Evolutionary conservation across 2,113 vertebrate species (phyloP).

Genomic region (Salvelinus namaycush): DNA sequence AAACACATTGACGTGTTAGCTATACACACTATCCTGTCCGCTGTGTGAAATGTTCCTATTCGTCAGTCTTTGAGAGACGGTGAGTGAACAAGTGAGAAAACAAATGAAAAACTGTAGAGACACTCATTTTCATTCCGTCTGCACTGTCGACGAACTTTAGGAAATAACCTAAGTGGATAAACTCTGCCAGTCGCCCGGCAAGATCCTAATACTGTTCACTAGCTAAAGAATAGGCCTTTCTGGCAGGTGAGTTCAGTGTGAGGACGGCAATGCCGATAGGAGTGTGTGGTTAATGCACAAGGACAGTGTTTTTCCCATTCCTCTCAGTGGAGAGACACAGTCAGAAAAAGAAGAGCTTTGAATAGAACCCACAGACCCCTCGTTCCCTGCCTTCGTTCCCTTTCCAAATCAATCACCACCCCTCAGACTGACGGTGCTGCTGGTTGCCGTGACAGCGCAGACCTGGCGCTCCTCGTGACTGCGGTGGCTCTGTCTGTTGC

Average conservation of each 20-base stretch:
- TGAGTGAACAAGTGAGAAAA: background rate
- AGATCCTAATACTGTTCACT: background rate
- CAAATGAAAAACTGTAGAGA: background rate
- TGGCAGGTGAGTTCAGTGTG: background rate
- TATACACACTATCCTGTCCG: background rate
- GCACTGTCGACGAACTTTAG: background rate
- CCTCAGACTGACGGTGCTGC: constrained; percentile 48
- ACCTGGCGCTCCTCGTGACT: constrained; percentile 10
- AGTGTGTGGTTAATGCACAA: background rate
- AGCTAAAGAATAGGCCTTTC: background rate
- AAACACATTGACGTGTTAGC: background rate
- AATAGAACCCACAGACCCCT: background rate
- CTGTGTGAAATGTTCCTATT: background rate
- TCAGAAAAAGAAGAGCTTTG: no score
- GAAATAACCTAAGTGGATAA: background rate
- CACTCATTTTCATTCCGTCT: background rate
- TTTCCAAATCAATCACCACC: background rate
- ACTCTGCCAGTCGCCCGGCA: background rate
- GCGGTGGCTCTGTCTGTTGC: constrained; percentile 39
- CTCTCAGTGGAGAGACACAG: no score
- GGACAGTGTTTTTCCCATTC: no score
- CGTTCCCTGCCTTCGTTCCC: no score
- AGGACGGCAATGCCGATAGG: background rate
- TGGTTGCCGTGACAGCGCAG: constrained; percentile 60
- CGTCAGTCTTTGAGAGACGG: background rate